A percentile compares a stretch with the other conserved stretches of the same genome.
Conservation (phyloP, 2,113 vertebrate genomes). For the Bothrops jararaca region DNA sequence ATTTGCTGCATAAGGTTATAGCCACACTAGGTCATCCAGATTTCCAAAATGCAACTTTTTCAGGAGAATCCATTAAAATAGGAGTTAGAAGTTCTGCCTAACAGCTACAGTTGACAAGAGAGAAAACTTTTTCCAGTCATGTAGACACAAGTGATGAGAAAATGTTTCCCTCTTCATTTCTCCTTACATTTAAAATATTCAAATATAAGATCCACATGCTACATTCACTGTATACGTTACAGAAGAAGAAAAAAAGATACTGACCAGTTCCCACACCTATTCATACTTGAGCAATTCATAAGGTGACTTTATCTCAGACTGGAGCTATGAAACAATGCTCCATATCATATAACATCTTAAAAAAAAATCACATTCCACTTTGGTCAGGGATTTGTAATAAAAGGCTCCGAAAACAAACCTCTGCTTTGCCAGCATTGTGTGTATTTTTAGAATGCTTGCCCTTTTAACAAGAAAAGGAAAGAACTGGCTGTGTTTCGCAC, state of each 20-base stretch:
- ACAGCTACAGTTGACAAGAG: not conserved
- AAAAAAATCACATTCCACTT: conserved; percentile 18
- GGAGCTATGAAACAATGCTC: conserved; percentile 3
- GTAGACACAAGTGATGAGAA: not conserved
- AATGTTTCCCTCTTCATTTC: not conserved
- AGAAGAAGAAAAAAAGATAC: not conserved
- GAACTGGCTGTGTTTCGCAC: not conserved
- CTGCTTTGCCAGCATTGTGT: conserved; percentile 39
- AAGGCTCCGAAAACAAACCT: not conserved
- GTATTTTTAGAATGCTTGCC: conserved; percentile 37
- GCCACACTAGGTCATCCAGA: not conserved
- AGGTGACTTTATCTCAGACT: not conserved
- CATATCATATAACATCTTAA: not conserved
- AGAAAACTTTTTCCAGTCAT: not conserved
- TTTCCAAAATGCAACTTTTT: not conserved
- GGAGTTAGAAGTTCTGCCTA: not conserved
- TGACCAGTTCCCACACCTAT: not conserved
- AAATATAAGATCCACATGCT: not conserved
- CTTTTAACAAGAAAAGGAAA: conserved; percentile 52
- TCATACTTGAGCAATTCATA: conserved; percentile 11
- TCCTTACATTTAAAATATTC: not conserved
- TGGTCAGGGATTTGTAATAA: not conserved
- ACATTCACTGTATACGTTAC: not conserved
- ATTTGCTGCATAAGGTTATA: not conserved
- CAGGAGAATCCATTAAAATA: not conserved